Evolutionary conservation across 2,888 invertebrate genomes (phyloP).

Genomic region (Yponomeuta plumbellus): DNA sequence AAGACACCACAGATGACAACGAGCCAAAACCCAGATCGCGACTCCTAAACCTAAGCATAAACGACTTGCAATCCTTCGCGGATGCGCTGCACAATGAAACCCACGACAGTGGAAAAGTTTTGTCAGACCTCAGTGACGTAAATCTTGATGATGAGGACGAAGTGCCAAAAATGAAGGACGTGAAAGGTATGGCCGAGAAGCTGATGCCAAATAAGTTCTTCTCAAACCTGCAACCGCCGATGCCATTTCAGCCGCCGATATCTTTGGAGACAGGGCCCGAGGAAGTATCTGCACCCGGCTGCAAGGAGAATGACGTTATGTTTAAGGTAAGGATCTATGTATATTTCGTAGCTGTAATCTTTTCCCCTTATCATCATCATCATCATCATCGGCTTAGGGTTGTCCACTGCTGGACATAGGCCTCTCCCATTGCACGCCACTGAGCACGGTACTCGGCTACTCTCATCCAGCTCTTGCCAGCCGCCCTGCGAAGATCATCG

Average conservation of each 20-base stretch:
- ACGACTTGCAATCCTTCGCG: slow-evolving; percentile 63
- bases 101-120: slow-evolving; percentile 39
- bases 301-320: slow-evolving; percentile 62
- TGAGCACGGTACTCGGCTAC: no score
- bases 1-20: background rate
- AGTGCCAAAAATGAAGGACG: slow-evolving; percentile 32
- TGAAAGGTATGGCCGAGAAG: slow-evolving; percentile 28
- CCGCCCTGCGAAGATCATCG: no score
- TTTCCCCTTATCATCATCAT: no score
- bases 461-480: no score
- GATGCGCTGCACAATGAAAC: slow-evolving; percentile 60
- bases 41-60: slow-evolving; percentile 58
- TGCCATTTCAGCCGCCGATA: slow-evolving; percentile 54
- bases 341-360: no score
- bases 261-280: slow-evolving; percentile 40
- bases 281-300: slow-evolving; percentile 36
- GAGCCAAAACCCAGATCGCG: background rate
- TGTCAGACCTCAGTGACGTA: slow-evolving; percentile 85
- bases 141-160: slow-evolving; percentile 82
- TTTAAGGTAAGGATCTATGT: slow-evolving; percentile 64
- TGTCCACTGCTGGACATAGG: no score
- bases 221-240: slow-evolving; percentile 58
- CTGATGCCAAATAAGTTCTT: slow-evolving; percentile 60
- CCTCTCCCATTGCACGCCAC: no score
- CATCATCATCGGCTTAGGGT: no score